These are phyloP conservation scores for Ernsta delagoae DNA, from an alignment of 2,888 invertebrate genomes.

Conservation along the genomic window DNA sequence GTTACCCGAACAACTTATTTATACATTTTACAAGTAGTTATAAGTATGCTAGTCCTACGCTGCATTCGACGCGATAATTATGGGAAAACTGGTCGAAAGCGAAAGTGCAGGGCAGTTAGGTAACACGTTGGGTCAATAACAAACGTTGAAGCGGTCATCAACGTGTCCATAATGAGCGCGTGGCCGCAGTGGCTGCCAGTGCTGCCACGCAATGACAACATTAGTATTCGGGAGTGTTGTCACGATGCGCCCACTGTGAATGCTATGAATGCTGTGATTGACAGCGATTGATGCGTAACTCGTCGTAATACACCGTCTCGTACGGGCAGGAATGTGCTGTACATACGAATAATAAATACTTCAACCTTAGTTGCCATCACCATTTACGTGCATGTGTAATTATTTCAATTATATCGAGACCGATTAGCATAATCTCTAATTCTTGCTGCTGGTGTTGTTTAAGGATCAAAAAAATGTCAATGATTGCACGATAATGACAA, in stretches of 20 bases:
- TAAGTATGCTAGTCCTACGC: background rate
- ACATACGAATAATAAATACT: too few species aligned
- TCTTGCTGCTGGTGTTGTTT: too few species aligned
- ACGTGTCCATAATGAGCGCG: slow-evolving; percentile 13
- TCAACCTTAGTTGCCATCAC: too few species aligned
- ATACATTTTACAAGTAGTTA: too few species aligned
- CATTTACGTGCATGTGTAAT: too few species aligned
- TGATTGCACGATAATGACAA: too few species aligned
- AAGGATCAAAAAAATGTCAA: too few species aligned
- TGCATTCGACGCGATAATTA: slow-evolving; percentile 1
- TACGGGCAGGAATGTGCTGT: background rate
- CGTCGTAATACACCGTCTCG: background rate
- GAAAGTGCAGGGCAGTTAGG: slow-evolving; percentile 21
- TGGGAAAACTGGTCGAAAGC: slow-evolving; percentile 15
- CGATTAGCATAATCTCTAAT: too few species aligned
- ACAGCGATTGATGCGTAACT: background rate
- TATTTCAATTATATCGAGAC: too few species aligned
- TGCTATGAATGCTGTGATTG: background rate
- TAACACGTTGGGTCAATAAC: slow-evolving; percentile 2
- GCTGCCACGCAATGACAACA: background rate
- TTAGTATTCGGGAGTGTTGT: slow-evolving; percentile 15
- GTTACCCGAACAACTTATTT: too few species aligned
- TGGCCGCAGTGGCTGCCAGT: too few species aligned
- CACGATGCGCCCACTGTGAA: slow-evolving; percentile 19
- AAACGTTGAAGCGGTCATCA: slow-evolving; percentile 12